Evolutionary conservation across 2,797 vertebrate genomes (phyloP).

Genomic region (Galagoides demidoff): DNA sequence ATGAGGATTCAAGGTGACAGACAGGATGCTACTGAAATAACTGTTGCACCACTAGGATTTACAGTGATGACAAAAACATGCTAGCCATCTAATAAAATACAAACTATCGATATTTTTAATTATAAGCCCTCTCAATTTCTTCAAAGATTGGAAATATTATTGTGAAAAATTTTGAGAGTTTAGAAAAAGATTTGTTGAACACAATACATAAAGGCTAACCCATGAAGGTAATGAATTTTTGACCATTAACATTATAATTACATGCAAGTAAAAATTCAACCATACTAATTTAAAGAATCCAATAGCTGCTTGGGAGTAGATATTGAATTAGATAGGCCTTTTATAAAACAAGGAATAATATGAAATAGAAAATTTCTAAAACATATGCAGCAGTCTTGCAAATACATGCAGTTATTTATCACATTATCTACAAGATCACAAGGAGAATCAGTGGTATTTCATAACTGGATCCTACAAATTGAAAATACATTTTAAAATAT

Average conservation of each 20-base stretch:
- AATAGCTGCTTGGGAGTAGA: background rate
- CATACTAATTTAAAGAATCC: background rate
- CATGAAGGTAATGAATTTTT: background rate
- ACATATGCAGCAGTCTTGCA: background rate
- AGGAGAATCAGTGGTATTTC: background rate
- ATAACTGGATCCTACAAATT: background rate
- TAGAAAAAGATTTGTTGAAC: background rate
- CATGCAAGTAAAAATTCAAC: background rate
- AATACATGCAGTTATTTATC: background rate
- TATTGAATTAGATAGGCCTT: background rate
- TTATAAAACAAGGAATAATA: background rate
- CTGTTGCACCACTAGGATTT: background rate
- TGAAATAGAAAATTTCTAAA: background rate
- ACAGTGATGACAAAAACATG: background rate
- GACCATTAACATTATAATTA: slow-evolving; percentile 8
- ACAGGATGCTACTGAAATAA: background rate
- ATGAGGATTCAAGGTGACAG: background rate
- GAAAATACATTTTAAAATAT: background rate
- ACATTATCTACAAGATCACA: background rate
- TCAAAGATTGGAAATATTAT: background rate
- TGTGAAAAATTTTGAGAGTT: background rate
- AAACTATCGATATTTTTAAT: background rate
- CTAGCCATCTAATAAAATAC: background rate
- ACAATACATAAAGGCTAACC: background rate
- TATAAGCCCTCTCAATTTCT: background rate